Evolutionary conservation across 2,797 vertebrate genomes (phyloP).

Genomic region (Mastacembelus armatus): DNA sequence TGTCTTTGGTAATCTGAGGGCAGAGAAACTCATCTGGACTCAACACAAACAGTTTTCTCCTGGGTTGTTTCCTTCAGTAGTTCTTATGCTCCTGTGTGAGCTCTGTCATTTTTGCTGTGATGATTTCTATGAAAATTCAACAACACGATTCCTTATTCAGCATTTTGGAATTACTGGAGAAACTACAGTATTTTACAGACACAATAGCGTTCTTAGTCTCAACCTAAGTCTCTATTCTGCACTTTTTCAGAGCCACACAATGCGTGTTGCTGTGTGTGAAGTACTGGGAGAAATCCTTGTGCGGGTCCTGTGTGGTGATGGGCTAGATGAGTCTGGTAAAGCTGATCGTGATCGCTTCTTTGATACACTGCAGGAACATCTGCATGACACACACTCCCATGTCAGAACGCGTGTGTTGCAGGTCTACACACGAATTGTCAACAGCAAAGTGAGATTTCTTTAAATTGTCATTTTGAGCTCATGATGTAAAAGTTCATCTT

Average conservation of each 20-base stretch:
- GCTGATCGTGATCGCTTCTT: conserved; percentile 92
- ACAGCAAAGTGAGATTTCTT: conserved; percentile 86
- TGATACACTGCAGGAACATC: conserved; percentile 90
- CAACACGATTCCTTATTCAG: background rate
- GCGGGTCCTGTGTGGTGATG: conserved; percentile 90
- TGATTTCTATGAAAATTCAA: background rate
- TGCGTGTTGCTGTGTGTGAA: conserved; percentile 93
- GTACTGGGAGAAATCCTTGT: conserved; percentile 91
- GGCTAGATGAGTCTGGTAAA: conserved; percentile 88
- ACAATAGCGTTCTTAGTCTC: background rate
- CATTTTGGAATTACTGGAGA: background rate
- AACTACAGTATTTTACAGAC: background rate
- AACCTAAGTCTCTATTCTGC: background rate
- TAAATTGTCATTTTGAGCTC: no score
- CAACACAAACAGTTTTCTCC: background rate
- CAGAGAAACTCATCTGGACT: background rate
- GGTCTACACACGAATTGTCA: conserved; percentile 90
- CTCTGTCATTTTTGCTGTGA: background rate
- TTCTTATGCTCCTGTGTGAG: background rate
- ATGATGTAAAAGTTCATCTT: background rate
- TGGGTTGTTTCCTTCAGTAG: no score
- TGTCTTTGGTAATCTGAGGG: conserved; percentile 83
- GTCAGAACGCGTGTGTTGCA: conserved; percentile 93
- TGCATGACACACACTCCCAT: conserved; percentile 89
- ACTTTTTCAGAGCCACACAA: conserved; percentile 84